A percentile compares a stretch with the other conserved stretches of the same genome.
Evolutionary conservation across 92 coral and sea anemone species (phyloP).

Genomic region (Metridium senile): DNA sequence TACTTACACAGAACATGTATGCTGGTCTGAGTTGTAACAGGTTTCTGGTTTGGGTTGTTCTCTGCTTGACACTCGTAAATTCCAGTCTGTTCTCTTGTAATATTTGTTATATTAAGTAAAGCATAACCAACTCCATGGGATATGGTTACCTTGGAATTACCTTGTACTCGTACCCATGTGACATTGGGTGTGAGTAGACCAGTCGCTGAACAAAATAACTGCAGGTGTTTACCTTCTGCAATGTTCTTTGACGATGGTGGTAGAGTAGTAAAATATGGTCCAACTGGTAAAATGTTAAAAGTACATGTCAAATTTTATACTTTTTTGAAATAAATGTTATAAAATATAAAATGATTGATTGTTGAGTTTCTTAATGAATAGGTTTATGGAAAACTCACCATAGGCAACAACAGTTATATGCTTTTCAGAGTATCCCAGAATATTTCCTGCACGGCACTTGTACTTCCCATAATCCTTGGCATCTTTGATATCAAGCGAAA

Average conservation of each 20-base stretch:
- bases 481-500: too few species aligned
- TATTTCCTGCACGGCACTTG: too few species aligned
- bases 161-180: constrained; percentile 1
- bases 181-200: background rate
- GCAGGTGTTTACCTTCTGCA: background rate
- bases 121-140: background rate
- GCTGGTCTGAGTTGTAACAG: background rate
- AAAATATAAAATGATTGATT: too few species aligned
- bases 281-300: background rate
- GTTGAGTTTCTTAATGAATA: too few species aligned
- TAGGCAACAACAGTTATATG: too few species aligned
- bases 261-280: background rate
- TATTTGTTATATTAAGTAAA: too few species aligned
- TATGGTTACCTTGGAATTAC: background rate
- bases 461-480: too few species aligned
- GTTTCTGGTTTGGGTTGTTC: background rate
- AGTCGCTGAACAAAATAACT: background rate
- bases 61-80: background rate
- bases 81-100: background rate
- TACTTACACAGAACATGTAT: background rate
- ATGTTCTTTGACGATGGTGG: background rate
- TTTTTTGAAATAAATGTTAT: too few species aligned
- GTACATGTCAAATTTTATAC: too few species aligned
- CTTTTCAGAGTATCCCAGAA: too few species aligned
- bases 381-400: too few species aligned